Base-by-base conservation (phyloP, 1,140 invertebrate genomes). In the Bombus polaris region DNA sequence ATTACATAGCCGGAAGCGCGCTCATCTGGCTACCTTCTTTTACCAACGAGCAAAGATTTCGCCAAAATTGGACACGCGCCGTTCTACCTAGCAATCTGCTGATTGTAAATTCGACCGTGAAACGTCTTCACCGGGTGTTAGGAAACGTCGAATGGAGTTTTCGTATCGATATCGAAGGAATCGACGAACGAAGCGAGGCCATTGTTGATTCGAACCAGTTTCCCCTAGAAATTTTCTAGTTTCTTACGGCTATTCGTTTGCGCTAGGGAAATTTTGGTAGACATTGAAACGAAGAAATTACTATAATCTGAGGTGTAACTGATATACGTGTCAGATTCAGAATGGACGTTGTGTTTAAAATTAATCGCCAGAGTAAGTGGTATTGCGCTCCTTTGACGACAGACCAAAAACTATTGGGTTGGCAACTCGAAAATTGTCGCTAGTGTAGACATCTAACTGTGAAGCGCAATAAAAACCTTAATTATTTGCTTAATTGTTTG, bases 141-240 rank as follows among this genome's bases (percentile, higher is more conserved):
- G 53, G 42, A 53, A 47, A 47, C 53, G 74, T 82, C 22, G 42
- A 32, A 59, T 47, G 15, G 42, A 47, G 65, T 74, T 82, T 74
- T 44, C 71, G 25, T 32, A 82, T 74, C 57, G 71, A 65, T 82
- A 74, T 65, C 53, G 80, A 13, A 66, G 66, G 35, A 47, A 68
- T 18, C 22, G 12, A 22, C 13, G 37, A 32, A 12, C 39, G 44
- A 44, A 65, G 25, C 53, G 57, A n/a, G 25, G 22, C 39, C 3
- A 74, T 82, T 82, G 70, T 82, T 82, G 71, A 82, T 74, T 53
- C 53, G 71, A 82, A 59, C 71, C 15, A 72, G 68, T 74, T 62
- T 74, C 32, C 37, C 10, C 8, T 32, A 10, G 4, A 42, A 15
- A 39, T 66, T 37, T 53, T 28, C 25, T 13, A 10, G 1, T 10